Base-by-base conservation (phyloP, 2,113 vertebrate genomes). In the Potamarius usumacintae region DNA sequence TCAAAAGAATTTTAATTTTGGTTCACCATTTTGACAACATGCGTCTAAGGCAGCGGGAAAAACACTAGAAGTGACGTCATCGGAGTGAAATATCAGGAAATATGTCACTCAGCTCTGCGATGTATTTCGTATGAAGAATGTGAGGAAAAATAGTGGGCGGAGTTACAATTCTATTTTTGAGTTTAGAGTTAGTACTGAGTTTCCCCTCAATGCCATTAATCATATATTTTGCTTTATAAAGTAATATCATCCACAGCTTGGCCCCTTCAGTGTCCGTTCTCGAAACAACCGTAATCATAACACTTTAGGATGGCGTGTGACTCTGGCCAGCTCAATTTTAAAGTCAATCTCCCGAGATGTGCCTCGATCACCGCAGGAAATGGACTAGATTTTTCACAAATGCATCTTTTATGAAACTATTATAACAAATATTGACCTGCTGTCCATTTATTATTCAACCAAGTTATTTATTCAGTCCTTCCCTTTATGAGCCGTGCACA, bases 361-460 rank as follows among this genome's bases (percentile, higher is more conserved):
- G 76, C 50, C 57, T 58, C 74, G 30, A 67, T 84, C 72, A 52
- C 86, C 42, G 71, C 48, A 72, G 71, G 57, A 86, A 86, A 81
- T 88, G 20, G 77, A 79, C 50, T 15, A 25, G 25, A 88, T 93
- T 94, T 96, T 93, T 93, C 91, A 94, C 94, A 94, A 90, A 87
- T 93, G 88, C 89, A 91, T 92, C 90, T 85, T 88, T 90, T 90
- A 85, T 90, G 82, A 87, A 87, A 88, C 84, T 58, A 69, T 88
- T 91, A 89, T 88, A 87, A 92, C 92, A 93, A 17, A 94, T 95
- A 94, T 95, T 94, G 90, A 86, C 87, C 55, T 84, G 27, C 76
- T 87, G 58, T 86, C 86, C 82, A 92, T 93, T 91, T 92, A 94
- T 93, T 93, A 94, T 95, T 92, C 91, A 94, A 94, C 93, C 60